Percentiles rank a stretch among this genome's conserved stretches.
Evolutionary conservation across 2,113 vertebrate species (phyloP).

Genomic region (Dolichotis patagonum): DNA sequence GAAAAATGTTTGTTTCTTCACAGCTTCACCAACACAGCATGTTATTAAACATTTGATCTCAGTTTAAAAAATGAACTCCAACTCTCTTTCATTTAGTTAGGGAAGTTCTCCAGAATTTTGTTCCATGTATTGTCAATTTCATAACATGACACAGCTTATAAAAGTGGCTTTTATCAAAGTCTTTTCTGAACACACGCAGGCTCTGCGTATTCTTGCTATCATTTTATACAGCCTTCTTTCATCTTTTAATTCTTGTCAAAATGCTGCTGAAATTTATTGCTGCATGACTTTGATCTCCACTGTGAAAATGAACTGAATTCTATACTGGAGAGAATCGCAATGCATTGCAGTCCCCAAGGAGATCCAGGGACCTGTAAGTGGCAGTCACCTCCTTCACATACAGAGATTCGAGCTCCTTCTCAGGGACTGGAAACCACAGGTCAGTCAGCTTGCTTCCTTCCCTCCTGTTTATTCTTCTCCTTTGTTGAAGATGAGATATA

Average conservation of each 20-base stretch:
- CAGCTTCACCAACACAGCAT: neutral
- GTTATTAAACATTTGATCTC: neutral
- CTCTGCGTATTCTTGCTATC: neutral
- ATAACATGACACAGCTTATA: neutral
- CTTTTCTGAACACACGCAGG: neutral
- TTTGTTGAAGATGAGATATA: neutral
- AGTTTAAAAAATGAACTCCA: neutral
- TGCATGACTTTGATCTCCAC: conserved; percentile 48
- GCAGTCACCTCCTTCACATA: fast-evolving
- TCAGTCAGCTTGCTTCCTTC: neutral
- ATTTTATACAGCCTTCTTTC: conserved; percentile 33
- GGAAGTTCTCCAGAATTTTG: neutral
- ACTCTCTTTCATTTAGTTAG: neutral
- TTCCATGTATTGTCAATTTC: neutral
- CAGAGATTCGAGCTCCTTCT: neutral
- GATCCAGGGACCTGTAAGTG: neutral
- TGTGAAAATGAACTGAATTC: conserved; percentile 16
- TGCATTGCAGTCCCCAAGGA: neutral
- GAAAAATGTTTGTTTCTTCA: neutral
- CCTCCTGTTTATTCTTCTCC: neutral
- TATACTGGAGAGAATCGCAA: neutral
- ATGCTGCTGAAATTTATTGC: conserved; percentile 13
- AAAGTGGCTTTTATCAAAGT: conserved; percentile 34
- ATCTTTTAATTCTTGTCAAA: conserved; percentile 58
- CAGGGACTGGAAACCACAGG: fast-evolving